Base-by-base conservation (phyloP, 2,888 invertebrate species). In the Papilio gigon region DNA sequence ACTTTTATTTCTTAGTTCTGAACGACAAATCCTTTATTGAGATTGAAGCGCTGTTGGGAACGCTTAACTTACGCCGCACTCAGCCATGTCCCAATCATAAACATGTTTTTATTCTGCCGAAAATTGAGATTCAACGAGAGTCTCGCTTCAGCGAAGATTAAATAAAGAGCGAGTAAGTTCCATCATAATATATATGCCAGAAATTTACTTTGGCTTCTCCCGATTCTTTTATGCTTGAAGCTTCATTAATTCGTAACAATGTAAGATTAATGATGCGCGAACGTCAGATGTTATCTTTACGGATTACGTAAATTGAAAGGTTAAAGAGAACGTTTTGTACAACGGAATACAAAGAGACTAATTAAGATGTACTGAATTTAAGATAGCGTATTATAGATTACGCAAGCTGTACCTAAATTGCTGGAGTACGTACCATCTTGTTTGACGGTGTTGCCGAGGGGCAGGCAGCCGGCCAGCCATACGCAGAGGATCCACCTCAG, bases 391-490 rank as follows among this genome's bases (percentile, higher is more conserved):
- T 59, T 66, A 44, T 8, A 14, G 42, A 27, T 59, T 27, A 12
- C n/a, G n/a, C n/a, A n/a, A n/a, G 25, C 25, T 12, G 25, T 2
- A 37, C 58, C 5, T 50, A n/a, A 37, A 17, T 47, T 12, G 22
- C 22, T 47, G 22, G 20, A 53, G 4, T 0, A 85, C 91, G 87
- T 61, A 91, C 92, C 92, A 81, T 92, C 92, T 79, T 91, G 91
- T 74, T 90, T 91, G 61, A 89, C 87, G 11, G 91, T 90, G 74
- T 90, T 89, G 37, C 91, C 91, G 2, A 89, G 76, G 0, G 91
- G 90, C 17, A 88, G 87, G 73, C 88, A 88, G 79, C 89, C 85
- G 12, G 90, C 90, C 74, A 92, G 80, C 89, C 90, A 92, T 22
- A 88, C 83, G 75, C 88, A 82, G 71, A 91, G 78, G 73, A 89